Percentiles rank a stretch among this genome's conserved stretches.
Conservation (phyloP, 2,888 invertebrate species). For the Stramonita haemastoma region DNA sequence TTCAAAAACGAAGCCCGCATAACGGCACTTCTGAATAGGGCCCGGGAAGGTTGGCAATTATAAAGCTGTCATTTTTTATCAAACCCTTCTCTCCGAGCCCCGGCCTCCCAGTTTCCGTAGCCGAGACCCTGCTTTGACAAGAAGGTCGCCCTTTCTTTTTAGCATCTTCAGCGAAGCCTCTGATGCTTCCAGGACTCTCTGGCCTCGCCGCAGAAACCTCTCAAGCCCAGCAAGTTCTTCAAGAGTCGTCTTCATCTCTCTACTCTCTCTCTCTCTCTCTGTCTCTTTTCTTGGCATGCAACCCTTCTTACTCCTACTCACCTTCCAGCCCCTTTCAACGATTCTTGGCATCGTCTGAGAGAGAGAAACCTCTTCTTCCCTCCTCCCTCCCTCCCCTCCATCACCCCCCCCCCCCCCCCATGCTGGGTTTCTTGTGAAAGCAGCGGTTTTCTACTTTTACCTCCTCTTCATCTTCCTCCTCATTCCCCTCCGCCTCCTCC, state of each 20-base stretch:
- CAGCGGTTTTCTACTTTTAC: too few relatives aligned
- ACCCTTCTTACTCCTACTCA: neutral
- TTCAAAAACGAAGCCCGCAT: constrained; percentile 45
- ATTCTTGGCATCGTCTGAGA: neutral
- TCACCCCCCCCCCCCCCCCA: neutral
- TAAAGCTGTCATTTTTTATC: constrained; percentile 45
- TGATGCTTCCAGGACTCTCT: neutral
- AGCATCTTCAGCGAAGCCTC: constrained; percentile 25
- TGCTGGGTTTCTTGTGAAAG: neutral
- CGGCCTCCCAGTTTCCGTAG: neutral
- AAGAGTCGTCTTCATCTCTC: neutral
- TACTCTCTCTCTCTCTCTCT: neutral
- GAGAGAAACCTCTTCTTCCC: neutral
- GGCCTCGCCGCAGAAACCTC: neutral
- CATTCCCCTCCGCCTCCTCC: neutral
- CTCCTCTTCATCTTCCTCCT: neutral
- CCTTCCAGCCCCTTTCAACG: neutral
- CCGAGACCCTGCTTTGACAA: constrained; percentile 33
- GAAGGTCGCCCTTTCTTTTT: constrained; percentile 33
- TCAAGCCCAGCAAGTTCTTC: neutral
- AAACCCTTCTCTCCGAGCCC: neutral
- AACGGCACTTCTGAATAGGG: constrained; percentile 14
- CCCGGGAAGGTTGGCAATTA: constrained; percentile 38
- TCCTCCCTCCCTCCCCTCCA: neutral
- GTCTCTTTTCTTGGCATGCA: neutral